These are phyloP conservation scores for Abrostola tripartita DNA, from an alignment of 2,888 invertebrate species.

Conservation along the genomic window DNA sequence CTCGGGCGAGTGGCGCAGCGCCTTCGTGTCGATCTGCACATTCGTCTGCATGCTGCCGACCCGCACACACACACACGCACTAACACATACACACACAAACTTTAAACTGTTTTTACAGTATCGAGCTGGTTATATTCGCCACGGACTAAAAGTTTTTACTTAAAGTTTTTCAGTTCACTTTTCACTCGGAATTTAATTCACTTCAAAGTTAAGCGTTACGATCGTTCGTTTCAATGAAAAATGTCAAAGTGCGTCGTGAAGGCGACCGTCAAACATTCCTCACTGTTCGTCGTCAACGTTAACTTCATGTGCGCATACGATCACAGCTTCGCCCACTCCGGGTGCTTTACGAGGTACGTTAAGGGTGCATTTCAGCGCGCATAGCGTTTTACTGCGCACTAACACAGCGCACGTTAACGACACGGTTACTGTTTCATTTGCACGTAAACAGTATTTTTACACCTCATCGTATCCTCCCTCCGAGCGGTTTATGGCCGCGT, in stretches of 20 bases:
- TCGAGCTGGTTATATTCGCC: neutral
- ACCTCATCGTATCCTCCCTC: slow-evolving; percentile 21
- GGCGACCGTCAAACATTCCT: slow-evolving; percentile 8
- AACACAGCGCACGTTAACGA: slow-evolving; percentile 24
- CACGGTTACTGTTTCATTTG: slow-evolving; percentile 38
- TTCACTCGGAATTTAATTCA: neutral
- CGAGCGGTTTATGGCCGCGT: slow-evolving; percentile 7
- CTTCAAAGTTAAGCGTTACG: neutral
- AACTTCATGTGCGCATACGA: neutral
- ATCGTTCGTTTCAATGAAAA: slow-evolving; percentile 2
- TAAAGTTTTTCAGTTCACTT: neutral
- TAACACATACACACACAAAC: neutral
- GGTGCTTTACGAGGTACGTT: slow-evolving; percentile 13
- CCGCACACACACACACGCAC: slow-evolving; percentile 15
- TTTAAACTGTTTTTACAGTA: neutral
- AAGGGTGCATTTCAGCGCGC: slow-evolving; percentile 15
- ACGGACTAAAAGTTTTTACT: neutral
- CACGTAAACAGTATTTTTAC: slow-evolving; percentile 39
- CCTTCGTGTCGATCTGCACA: slow-evolving; percentile 92
- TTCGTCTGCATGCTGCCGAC: slow-evolving; percentile 90
- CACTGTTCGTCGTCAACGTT: neutral
- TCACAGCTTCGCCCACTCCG: neutral
- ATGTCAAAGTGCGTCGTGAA: slow-evolving; percentile 2
- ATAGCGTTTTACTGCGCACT: slow-evolving; percentile 22
- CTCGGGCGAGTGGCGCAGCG: slow-evolving; percentile 89